These are phyloP conservation scores for Diuraphis noxia DNA, from an alignment of 1,140 invertebrate species.

Conservation along the genomic window DNA sequence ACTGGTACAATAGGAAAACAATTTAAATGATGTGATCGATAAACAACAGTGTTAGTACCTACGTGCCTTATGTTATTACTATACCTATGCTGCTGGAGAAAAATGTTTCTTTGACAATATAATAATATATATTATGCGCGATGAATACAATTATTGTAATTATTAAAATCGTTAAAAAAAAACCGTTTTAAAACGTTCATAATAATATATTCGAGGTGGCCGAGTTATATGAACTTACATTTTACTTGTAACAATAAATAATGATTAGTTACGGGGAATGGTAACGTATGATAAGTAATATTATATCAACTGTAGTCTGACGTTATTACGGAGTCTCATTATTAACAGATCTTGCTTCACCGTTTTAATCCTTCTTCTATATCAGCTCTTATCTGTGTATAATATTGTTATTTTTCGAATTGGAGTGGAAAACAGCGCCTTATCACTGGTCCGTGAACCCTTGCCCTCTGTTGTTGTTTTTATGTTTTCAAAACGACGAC, in stretches of 20 bases:
- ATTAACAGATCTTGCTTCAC: neutral
- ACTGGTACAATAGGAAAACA: neutral
- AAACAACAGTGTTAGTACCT: neutral
- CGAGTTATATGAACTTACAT: neutral
- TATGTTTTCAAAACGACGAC: neutral
- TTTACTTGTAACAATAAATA: neutral
- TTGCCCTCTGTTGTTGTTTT: neutral
- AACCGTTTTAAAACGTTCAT: neutral
- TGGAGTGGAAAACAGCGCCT: neutral
- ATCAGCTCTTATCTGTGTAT: neutral
- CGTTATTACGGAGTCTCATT: neutral
- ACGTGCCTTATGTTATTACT: neutral
- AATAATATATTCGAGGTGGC: neutral
- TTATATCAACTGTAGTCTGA: neutral
- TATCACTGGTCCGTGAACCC: neutral
- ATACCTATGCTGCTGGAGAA: neutral
- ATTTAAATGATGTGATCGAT: neutral
- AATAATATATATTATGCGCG: too few species aligned
- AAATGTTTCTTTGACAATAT: neutral
- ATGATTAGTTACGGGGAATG: neutral
- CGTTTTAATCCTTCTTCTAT: neutral
- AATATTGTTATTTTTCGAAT: constrained; percentile 7
- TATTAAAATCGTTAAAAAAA: neutral
- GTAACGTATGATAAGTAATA: neutral
- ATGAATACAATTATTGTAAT: neutral